Base-by-base conservation (phyloP, 2,888 invertebrate genomes). In the Ligdia adustata region DNA sequence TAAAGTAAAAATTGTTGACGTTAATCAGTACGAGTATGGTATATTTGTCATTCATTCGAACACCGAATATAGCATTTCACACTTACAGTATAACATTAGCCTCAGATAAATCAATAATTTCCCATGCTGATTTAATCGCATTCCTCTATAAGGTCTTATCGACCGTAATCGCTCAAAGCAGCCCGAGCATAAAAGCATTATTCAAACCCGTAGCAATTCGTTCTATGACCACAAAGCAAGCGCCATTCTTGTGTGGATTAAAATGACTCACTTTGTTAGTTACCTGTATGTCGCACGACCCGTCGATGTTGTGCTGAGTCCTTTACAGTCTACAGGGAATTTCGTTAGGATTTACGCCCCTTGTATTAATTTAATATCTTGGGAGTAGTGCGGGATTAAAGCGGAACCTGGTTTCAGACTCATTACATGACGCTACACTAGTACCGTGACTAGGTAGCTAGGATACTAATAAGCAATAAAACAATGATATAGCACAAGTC, bases 201-300 rank as follows among this genome's bases (percentile, higher is more conserved):
- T 79, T 77, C 75, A 76, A 72, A 68, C 7, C 66, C 64, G 53
- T 35, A 57, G 57, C 60, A 63, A 66, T 75, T 69, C 69, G 62
- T 62, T 69, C 47, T 60, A 63, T 56, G 60, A 60, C 67, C 66
- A 75, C 77, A 79, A 79, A 78, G 75, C 70, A 62, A 62, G 60
- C 60, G 63, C 68, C 69, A 74, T 80, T 78, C 76, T 78, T 73
- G 60, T 64, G 48, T 54, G 72, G 75, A 83, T 82, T 82, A 83
- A 79, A 80, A 79, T 76, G 66, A 77, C 71, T 73, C 75, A 80
- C 73, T 75, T 75, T 76, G 81, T 82, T 69, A 64, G 63, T 65
- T 62, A 70, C 73, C 69, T 75, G 65, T 66, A 64, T 5, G 9
- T n/a, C n/a, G n/a, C n/a, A n/a, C n/a, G n/a, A n/a, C n/a, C n/a